Conservation (phyloP, 2,113 vertebrate species). For the Hyperoodon ampullatus region DNA sequence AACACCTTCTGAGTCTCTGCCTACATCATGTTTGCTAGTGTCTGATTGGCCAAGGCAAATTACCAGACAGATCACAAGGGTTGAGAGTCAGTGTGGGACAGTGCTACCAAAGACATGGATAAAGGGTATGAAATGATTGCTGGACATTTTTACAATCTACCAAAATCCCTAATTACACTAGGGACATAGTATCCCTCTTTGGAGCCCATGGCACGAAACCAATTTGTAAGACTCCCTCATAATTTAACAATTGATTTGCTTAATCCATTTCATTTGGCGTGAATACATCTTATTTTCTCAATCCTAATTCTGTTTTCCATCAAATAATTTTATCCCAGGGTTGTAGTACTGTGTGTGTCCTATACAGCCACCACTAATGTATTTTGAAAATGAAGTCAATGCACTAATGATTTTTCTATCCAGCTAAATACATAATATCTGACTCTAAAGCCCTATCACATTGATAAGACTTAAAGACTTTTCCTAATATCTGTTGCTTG, state of each 20-base stretch:
- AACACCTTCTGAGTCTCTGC: neutral
- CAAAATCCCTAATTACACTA: neutral
- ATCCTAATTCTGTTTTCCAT: neutral
- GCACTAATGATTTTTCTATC: neutral
- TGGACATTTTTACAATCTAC: neutral
- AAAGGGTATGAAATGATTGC: neutral
- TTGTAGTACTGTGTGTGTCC: neutral
- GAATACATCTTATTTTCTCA: neutral
- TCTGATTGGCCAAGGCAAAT: neutral
- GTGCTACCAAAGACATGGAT: neutral
- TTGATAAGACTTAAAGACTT: neutral
- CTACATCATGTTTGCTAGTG: neutral
- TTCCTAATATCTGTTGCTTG: neutral
- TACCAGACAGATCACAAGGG: neutral
- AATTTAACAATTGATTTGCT: neutral
- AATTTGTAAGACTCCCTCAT: neutral
- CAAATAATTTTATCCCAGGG: neutral
- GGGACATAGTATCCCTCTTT: neutral
- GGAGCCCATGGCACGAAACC: neutral
- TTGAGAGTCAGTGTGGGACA: neutral
- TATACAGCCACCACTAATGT: neutral
- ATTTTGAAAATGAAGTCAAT: conserved; percentile 22
- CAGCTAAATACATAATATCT: neutral
- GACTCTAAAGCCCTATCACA: neutral
- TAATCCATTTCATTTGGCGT: neutral